Conservation (phyloP, 1,140 invertebrate genomes). For the Agrilus planipennis region DNA sequence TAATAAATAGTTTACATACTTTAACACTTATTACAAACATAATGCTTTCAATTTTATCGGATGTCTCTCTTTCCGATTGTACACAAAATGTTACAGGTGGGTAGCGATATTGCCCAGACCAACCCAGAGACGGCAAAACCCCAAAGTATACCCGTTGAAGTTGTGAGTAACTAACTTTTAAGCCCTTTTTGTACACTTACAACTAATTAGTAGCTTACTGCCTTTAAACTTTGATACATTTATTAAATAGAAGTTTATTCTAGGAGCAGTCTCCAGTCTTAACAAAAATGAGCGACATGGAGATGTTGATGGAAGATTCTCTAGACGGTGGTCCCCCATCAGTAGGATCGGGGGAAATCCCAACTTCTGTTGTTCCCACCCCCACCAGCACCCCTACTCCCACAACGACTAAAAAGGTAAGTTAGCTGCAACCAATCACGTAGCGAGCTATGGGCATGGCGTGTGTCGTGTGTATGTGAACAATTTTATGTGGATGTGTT, state of each 20-base stretch:
- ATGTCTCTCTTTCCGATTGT: too few relatives aligned
- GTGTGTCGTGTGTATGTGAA: slow-evolving; percentile 1
- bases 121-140: slow-evolving; percentile 35
- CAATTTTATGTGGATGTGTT: background rate
- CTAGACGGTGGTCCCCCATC: slow-evolving; percentile 61
- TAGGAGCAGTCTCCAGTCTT: slow-evolving; percentile 41
- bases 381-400: slow-evolving; percentile 23
- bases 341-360: slow-evolving; percentile 53
- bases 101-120: slow-evolving; percentile 37
- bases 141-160: slow-evolving; percentile 33
- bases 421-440: background rate
- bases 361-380: slow-evolving; percentile 26
- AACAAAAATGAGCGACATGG: slow-evolving; percentile 45
- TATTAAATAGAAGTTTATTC: background rate
- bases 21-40: background rate
- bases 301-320: slow-evolving; percentile 53
- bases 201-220: too few relatives aligned
- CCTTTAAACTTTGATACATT: background rate
- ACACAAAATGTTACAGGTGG: slow-evolving; percentile 39
- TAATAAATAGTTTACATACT: too few relatives aligned
- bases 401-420: slow-evolving; percentile 34
- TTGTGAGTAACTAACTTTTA: slow-evolving; percentile 32
- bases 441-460: slow-evolving; percentile 7
- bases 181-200: too few relatives aligned
- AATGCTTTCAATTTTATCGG: background rate